Percentiles rank a stretch among this genome's conserved stretches.
Conservation (phyloP, 2,113 vertebrate species). For the Carassius carassius region DNA sequence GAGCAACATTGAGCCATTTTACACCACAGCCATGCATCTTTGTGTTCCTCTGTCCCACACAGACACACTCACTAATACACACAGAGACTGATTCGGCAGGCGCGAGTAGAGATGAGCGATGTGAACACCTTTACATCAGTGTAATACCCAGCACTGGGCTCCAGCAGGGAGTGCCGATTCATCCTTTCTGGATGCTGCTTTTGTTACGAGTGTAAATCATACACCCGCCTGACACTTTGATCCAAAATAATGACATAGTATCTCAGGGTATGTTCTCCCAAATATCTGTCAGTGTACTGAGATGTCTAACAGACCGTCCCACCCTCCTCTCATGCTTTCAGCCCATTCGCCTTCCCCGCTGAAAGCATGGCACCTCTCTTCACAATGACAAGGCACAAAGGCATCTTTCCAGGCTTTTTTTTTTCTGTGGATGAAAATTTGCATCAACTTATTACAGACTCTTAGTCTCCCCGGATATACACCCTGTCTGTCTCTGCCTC, state of each 20-base stretch:
- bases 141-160: conserved; percentile 39
- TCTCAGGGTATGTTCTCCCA: conserved; percentile 36
- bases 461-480: conserved; percentile 50
- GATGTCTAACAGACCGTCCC: conserved; percentile 30
- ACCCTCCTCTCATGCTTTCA: conserved; percentile 5
- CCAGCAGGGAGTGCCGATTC: conserved; percentile 5
- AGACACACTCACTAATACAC: conserved; percentile 6
- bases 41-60: background rate
- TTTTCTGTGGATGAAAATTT: conserved; percentile 71
- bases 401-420: conserved; percentile 72
- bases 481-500: conserved; percentile 31
- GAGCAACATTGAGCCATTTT: conserved; percentile 22
- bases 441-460: conserved; percentile 77
- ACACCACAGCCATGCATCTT: conserved; percentile 3
- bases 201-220: conserved; percentile 53
- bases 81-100: conserved; percentile 4
- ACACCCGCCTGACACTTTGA: conserved; percentile 40
- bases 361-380: conserved; percentile 50
- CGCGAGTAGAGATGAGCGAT: conserved; percentile 28
- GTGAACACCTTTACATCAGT: conserved; percentile 42
- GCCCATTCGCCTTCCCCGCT: conserved; percentile 38
- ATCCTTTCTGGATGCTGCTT: conserved; percentile 42
- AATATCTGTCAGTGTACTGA: conserved; percentile 40
- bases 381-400: conserved; percentile 74
- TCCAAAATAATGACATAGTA: conserved; percentile 50